These are phyloP conservation scores for Harpegnathos saltator DNA, from an alignment of 1,140 invertebrate genomes.

Conservation along the genomic window DNA sequence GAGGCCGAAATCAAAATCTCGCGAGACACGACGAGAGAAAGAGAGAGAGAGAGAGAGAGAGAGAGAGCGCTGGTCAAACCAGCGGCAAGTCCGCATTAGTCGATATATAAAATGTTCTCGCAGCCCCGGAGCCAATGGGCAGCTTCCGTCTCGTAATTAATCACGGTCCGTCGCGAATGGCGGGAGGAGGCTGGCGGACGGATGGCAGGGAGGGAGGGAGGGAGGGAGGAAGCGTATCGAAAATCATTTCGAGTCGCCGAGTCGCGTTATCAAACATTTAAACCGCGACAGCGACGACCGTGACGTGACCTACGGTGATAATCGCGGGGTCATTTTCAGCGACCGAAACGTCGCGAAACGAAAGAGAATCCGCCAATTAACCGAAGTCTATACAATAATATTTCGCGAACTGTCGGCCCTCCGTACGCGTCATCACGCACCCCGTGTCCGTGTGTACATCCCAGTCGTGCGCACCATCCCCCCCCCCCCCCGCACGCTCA, in stretches of 20 bases:
- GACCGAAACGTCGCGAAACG: not conserved
- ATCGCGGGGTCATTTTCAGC: slow-evolving; percentile 17
- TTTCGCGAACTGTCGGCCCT: not conserved
- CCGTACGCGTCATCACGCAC: slow-evolving; percentile 14
- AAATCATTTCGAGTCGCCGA: slow-evolving; percentile 28
- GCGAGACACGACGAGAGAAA: not conserved
- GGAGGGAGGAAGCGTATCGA: slow-evolving; percentile 14
- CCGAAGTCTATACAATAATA: slow-evolving; percentile 10
- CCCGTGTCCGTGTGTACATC: too few relatives aligned
- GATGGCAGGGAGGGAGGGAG: too few relatives aligned
- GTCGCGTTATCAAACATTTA: slow-evolving; percentile 25
- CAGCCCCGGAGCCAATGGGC: slow-evolving; percentile 20
- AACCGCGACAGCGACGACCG: not conserved
- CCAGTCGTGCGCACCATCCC: too few relatives aligned
- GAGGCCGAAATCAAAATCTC: slow-evolving; percentile 16
- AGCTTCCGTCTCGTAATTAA: slow-evolving; percentile 41
- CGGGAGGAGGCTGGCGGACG: too few relatives aligned
- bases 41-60: too few relatives aligned
- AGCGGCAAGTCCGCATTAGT: not conserved
- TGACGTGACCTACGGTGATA: too few relatives aligned
- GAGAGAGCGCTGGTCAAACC: not conserved
- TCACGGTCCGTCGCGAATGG: slow-evolving; percentile 4
- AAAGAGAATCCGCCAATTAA: slow-evolving; percentile 5
- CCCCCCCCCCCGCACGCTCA: too few relatives aligned
- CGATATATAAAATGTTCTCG: slow-evolving; percentile 29